Base-by-base conservation (phyloP, 1,140 invertebrate genomes). In the Trichonephila clavata region DNA sequence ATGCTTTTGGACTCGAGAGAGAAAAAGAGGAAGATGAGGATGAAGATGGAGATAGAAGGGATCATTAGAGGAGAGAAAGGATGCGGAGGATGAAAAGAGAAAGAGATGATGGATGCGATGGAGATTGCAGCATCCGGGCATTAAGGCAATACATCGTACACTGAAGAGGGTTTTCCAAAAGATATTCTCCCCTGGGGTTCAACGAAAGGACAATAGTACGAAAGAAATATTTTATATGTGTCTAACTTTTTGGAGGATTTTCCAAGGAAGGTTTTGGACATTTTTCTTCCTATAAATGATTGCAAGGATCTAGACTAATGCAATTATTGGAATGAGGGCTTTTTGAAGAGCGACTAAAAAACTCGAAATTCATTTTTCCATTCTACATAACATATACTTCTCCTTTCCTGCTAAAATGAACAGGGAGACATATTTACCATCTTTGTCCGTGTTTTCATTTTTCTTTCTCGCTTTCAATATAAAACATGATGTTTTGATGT, bases 21-120 rank as follows among this genome's bases (percentile, higher is more conserved):
- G 71, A 80, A 43, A 65, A 84, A 50, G 61, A 60, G 27, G 88
- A 84, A 65, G 90, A 92, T 92, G 90, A 92, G 90, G 90, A 92
- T 92, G 71, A 92, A 84, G 90, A 92, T 92, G 90, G 90, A 92
- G 90, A 92, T 92, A 92, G 90, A 92, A 84, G 84, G 90, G 90
- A 92, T 92, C 90, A 92, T 92, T 92, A 92, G 90, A 92, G 77
- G 90, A 92, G 90, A 92, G 90, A 92, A 92, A 92, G 90, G 90
- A 92, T 92, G 90, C 90, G 90, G 59, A 84, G 90, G 90, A 92
- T 92, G 90, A 92, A 92, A 92, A 92, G 90, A 92, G 90, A 92
- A 84, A 84, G 89, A 80, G 90, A 92, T 92, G 90, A 92, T 92
- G 90, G 90, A 92, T 92, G 90, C 59, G 90, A 92, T 92, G 80